phyloP scores from a whole-genome alignment of 2,113 vertebrate genomes.

The Stegostoma tigrinum region DNA sequence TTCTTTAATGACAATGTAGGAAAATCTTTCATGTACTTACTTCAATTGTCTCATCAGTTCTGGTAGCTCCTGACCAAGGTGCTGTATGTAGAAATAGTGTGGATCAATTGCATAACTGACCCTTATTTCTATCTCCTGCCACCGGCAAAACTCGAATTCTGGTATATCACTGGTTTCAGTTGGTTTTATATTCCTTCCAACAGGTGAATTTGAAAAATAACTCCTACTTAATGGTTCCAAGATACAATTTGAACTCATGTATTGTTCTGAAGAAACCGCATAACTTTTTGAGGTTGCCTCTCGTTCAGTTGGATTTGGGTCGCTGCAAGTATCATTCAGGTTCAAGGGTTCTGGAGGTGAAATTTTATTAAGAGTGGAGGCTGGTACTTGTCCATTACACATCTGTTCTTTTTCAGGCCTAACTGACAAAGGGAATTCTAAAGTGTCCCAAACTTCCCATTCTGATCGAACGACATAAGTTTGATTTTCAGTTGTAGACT shows the following conservation, averaged over 20 bases:
- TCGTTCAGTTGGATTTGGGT: neutral
- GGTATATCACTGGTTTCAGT: neutral
- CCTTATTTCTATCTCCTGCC: constrained; percentile 26
- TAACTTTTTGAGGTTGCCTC: neutral
- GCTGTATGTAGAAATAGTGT: constrained; percentile 28
- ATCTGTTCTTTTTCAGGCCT: neutral
- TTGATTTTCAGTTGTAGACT: neutral
- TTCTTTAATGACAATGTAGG: neutral
- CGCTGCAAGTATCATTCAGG: neutral
- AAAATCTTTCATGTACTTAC: neutral
- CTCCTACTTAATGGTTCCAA: neutral
- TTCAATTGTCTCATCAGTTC: constrained; percentile 17
- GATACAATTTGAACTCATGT: neutral
- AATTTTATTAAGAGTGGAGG: neutral
- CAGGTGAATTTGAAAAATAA: neutral
- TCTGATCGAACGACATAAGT: neutral
- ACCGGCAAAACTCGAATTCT: constrained; percentile 1
- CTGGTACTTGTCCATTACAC: too few relatives aligned
- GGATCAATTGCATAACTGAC: constrained; percentile 24
- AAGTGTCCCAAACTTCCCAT: constrained; percentile 15
- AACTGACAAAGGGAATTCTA: neutral
- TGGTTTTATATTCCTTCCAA: neutral
- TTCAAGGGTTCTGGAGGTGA: neutral
- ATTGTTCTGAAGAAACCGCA: neutral
- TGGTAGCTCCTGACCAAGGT: neutral